Evolutionary conservation across 2,888 invertebrate genomes (phyloP), one percentile per base, ranked within the genome.

Genomic region (Congeria kusceri): DNA sequence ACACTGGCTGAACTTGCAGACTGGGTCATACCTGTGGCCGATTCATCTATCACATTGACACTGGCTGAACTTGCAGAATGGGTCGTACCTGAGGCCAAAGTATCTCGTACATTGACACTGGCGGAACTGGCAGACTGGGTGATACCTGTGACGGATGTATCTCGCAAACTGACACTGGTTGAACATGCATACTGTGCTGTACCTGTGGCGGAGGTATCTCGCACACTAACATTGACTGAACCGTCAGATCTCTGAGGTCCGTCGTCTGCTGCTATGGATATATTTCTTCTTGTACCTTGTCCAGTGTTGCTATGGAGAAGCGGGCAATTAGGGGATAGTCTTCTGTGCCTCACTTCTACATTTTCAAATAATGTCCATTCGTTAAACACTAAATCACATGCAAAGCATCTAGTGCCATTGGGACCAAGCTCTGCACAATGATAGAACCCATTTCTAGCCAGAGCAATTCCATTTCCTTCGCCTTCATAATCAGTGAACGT

Each of bases 301-400:
- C 32, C 53, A 39, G 9, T 32, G 32, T 62, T 59, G 9, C 11
- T 20, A 59, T 69, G 69, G 39, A 80, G 27, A 23, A 68, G 72
- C 0, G 73, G 74, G 64, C 85, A 85, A 18, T 74, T 58, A 13
- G 85, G 83, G 13, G 85, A 85, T 15, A 80, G 47, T 32, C 65
- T 65, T 46, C 71, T 70, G 32, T 85, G 85, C 15, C 68, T 64
- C 39, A 56, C 69, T 13, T 64, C 58, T 25, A 80, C 65, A 65
- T 85, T 59, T 53, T 78, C 78, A 29, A 65, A 65, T n/a, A 74
- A 70, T 23, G 57, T 53, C 85, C 82, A 85, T 29, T 23, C 49
- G 32, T 27, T 47, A 44, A 73, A 62, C 0, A 59, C 47, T 15
- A 27, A 23, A 46, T 73, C 61, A 71, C 84, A 84, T 25, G 70